A percentile compares a stretch with the other conserved stretches of the same genome.
phyloP scores from a whole-genome alignment of 2,113 vertebrate species.

The Glaucidium brasilianum region DNA sequence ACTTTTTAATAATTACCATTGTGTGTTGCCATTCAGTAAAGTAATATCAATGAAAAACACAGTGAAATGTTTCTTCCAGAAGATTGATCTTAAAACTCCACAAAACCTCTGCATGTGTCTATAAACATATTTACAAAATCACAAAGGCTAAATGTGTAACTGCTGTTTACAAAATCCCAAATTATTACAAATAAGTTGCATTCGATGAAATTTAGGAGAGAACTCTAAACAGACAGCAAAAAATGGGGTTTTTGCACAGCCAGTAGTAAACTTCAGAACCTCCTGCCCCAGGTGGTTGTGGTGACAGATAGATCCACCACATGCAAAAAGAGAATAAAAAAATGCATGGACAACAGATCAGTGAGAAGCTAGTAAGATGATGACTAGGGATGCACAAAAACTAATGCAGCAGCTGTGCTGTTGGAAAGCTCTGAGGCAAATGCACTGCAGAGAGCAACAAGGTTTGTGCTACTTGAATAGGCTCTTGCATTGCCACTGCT shows the following conservation, averaged over 20 bases:
- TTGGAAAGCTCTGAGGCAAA: background rate
- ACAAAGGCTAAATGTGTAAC: background rate
- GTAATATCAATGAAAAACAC: background rate
- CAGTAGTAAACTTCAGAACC: background rate
- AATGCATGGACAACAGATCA: background rate
- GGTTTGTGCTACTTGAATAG: background rate
- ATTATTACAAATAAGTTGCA: background rate
- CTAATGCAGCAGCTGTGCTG: background rate
- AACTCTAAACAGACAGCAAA: background rate
- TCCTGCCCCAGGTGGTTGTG: background rate
- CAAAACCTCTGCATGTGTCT: background rate
- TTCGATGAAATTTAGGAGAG: background rate
- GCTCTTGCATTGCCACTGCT: background rate
- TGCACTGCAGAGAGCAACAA: background rate
- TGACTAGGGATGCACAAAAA: background rate
- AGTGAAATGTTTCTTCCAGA: background rate
- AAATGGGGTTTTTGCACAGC: rapidly evolving
- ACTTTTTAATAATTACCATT: background rate
- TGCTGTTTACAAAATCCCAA: background rate
- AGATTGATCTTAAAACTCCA: background rate
- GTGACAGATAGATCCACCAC: background rate
- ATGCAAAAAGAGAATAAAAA: background rate
- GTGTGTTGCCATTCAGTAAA: background rate
- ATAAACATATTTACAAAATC: background rate
- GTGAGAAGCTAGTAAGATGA: background rate